These are phyloP conservation scores for Dunckerocampus dactyliophorus DNA, from an alignment of 2,113 vertebrate genomes.

Conservation along the genomic window DNA sequence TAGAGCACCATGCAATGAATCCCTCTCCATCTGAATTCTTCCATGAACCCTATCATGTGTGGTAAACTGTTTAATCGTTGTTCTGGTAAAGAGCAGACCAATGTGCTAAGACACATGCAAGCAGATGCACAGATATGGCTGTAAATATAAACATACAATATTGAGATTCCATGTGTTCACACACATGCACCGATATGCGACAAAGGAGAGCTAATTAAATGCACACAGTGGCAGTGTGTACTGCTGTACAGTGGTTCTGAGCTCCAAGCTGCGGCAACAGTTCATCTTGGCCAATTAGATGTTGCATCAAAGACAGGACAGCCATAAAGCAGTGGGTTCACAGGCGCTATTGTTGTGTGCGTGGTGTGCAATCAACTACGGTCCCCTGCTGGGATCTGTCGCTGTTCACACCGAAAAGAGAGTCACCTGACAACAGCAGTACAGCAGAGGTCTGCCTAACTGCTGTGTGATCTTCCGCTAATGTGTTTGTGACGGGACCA, in stretches of 20 bases:
- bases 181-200: constrained; percentile 13
- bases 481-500: constrained; percentile 38
- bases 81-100: not conserved
- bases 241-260: constrained; percentile 47
- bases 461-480: constrained; percentile 63
- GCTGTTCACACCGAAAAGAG: constrained; percentile 48
- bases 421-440: constrained; percentile 64
- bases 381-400: constrained; percentile 62
- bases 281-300: constrained; percentile 73
- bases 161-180: constrained; percentile 11
- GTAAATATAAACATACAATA: constrained; percentile 23
- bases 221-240: constrained; percentile 54
- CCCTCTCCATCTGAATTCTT: constrained; percentile 35
- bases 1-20: constrained; percentile 38
- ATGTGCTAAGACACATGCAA: constrained; percentile 1
- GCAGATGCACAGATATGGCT: constrained; percentile 11
- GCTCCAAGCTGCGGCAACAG: constrained; percentile 66
- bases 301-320: constrained; percentile 62
- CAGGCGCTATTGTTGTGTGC: constrained; percentile 63
- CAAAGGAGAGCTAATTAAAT: constrained; percentile 68
- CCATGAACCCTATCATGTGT: constrained; percentile 7
- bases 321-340: constrained; percentile 62
- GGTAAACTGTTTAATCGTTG: not conserved
- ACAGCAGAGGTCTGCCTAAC: constrained; percentile 44
- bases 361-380: constrained; percentile 69